Conservation (phyloP, 2,797 vertebrate species). For the Sciaenops ocellatus region DNA sequence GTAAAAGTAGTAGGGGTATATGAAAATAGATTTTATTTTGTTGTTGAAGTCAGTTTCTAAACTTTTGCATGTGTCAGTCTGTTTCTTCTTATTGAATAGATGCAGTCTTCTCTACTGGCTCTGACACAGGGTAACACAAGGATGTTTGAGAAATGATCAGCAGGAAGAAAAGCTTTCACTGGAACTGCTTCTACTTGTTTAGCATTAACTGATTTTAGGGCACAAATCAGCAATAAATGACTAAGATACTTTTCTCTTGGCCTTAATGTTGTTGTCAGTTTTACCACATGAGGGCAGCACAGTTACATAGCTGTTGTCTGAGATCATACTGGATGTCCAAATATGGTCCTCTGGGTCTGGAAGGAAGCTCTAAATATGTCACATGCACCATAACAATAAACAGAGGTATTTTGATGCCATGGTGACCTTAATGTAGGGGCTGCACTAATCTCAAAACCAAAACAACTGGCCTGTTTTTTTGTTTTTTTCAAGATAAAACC, state of each 20-base stretch:
- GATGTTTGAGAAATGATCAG: background rate
- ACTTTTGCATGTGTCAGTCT: too few species aligned
- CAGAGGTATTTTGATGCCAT: background rate
- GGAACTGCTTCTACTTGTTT: too few species aligned
- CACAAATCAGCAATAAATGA: background rate
- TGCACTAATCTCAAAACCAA: background rate
- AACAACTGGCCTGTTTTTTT: background rate
- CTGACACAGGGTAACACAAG: background rate
- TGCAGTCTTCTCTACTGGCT: background rate
- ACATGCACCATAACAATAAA: background rate
- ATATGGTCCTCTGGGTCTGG: conserved; percentile 28
- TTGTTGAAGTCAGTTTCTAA: background rate
- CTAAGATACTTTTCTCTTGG: too few species aligned
- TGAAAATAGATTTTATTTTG: background rate
- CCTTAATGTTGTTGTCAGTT: background rate
- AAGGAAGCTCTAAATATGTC: conserved; percentile 9
- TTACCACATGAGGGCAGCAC: conserved; percentile 63
- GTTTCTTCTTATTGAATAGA: background rate
- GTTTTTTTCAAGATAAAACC: background rate
- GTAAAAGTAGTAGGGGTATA: background rate
- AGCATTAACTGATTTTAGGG: background rate
- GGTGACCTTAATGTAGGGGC: background rate
- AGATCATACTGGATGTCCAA: background rate
- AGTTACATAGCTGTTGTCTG: background rate
- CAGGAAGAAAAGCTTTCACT: background rate